Conservation (phyloP, 2,113 vertebrate genomes). For the Stegostoma tigrinum region DNA sequence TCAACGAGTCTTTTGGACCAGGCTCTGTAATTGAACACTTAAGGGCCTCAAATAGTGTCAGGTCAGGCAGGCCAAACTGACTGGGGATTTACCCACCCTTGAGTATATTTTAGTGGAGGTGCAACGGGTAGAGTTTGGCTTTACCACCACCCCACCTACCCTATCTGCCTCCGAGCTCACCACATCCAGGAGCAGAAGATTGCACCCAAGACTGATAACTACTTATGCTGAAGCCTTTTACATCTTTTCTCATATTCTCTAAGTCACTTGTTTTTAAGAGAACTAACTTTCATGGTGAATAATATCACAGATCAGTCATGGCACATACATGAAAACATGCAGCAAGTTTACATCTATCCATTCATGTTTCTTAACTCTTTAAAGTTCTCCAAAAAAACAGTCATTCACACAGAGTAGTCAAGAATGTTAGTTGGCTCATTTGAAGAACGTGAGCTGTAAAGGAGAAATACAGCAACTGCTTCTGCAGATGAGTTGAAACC, state of each 20-base stretch:
- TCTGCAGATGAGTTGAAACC: slow-evolving; percentile 11
- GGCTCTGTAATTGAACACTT: too few relatives aligned
- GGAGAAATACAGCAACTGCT: neutral
- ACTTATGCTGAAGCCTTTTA: neutral
- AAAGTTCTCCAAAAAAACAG: neutral
- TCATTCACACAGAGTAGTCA: neutral
- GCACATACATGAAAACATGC: neutral
- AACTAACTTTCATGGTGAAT: neutral
- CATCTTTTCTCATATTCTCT: neutral
- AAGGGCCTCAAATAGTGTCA: too few relatives aligned
- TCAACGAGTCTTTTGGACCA: too few relatives aligned
- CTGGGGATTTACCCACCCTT: too few relatives aligned
- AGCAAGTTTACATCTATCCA: neutral
- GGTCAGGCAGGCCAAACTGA: too few relatives aligned
- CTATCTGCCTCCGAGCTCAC: too few relatives aligned
- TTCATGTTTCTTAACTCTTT: slow-evolving; percentile 2
- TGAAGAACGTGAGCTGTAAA: neutral
- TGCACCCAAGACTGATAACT: neutral
- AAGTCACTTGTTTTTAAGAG: too few relatives aligned
- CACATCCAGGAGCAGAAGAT: too few relatives aligned
- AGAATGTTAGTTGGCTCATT: neutral
- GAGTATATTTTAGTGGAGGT: too few relatives aligned
- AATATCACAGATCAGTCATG: neutral
- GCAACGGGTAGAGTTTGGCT: too few relatives aligned
- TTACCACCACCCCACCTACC: too few relatives aligned